Conservation (phyloP, 53 echinoderm and acorn worm genomes). For the Mesocentrotus franciscanus region DNA sequence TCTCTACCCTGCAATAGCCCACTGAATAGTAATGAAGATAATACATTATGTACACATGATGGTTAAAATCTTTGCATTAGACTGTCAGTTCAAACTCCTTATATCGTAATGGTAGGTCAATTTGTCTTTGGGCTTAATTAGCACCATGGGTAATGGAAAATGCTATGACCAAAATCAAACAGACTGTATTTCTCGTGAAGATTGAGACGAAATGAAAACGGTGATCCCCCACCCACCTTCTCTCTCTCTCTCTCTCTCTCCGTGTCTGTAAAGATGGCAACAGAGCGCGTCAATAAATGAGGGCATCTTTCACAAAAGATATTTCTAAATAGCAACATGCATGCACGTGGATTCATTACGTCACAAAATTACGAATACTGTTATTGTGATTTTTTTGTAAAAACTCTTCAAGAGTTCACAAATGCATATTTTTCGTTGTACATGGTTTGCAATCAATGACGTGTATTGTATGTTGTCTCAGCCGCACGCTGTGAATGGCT, state of each 20-base stretch:
- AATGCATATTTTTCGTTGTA: not conserved
- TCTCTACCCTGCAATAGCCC: too few species aligned
- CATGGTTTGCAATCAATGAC: slow-evolving; percentile 1
- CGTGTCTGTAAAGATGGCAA: too few species aligned
- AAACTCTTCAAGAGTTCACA: not conserved
- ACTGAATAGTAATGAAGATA: too few species aligned
- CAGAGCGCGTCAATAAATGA: not conserved
- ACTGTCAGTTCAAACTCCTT: too few species aligned
- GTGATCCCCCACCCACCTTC: not conserved
- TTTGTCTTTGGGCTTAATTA: too few species aligned
- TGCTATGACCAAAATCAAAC: too few species aligned
- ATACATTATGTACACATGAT: too few species aligned
- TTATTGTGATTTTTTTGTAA: not conserved
- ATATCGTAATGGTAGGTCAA: too few species aligned
- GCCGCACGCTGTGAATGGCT: not conserved
- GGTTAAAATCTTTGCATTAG: too few species aligned
- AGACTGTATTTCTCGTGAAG: too few species aligned
- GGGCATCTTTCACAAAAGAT: not conserved
- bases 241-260: not conserved
- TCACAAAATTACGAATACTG: not conserved
- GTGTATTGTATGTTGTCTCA: slow-evolving; percentile 21
- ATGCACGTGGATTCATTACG: not conserved
- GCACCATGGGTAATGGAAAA: too few species aligned
- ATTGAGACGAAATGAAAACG: not conserved
- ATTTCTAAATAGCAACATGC: not conserved